A percentile compares a stretch with the other conserved stretches of the same genome.
Evolutionary conservation across 2,888 invertebrate species (phyloP).

Genomic region (Noctua janthe): DNA sequence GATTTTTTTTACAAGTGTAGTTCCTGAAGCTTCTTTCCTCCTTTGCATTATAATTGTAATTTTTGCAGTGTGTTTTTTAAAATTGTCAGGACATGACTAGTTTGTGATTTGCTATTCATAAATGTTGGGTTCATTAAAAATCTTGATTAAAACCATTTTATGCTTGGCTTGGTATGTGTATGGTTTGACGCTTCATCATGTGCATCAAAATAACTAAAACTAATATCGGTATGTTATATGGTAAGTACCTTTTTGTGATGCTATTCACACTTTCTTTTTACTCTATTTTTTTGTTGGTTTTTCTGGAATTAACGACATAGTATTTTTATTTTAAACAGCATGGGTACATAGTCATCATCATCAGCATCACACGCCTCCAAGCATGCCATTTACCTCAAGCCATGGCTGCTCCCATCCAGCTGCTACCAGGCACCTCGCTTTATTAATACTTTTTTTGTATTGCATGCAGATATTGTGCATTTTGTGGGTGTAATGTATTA

Average conservation of each 20-base stretch:
- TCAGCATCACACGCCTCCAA: not conserved
- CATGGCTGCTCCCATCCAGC: slow-evolving; percentile 1
- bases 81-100: not conserved
- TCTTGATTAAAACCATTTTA: not conserved
- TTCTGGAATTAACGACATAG: not conserved
- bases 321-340: not conserved
- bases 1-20: not conserved
- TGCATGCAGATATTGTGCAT: slow-evolving; percentile 14
- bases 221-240: slow-evolving; percentile 6
- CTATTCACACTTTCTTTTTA: not conserved
- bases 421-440: not conserved
- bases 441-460: slow-evolving; percentile 1
- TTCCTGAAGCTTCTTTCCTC: not conserved
- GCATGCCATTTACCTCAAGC: slow-evolving; percentile 4
- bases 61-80: not conserved
- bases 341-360: not conserved
- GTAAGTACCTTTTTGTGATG: slow-evolving; percentile 34
- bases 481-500: not conserved
- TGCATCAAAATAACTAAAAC: not conserved
- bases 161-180: slow-evolving; percentile 42
- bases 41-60: not conserved
- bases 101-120: not conserved
- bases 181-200: slow-evolving; percentile 13
- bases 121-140: not conserved
- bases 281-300: not conserved